Evolutionary conservation across 2,113 vertebrate species (phyloP).

Genomic region (Epinephelus fuscoguttatus): DNA sequence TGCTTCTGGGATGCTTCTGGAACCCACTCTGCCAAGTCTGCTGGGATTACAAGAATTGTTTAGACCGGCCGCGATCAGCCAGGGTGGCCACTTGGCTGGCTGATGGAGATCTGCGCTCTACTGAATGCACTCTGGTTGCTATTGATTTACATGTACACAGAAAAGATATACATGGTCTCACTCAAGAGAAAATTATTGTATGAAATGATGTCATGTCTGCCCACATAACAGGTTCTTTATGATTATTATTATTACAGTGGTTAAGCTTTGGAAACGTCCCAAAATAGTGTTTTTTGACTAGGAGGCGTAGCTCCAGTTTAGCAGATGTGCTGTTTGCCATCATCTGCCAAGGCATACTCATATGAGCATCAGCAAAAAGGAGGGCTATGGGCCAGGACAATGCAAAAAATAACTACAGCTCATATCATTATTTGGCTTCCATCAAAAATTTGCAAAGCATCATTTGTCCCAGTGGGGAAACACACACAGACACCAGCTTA

Average conservation of each 20-base stretch:
- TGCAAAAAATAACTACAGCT: slow-evolving; percentile 25
- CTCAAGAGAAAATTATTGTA: neutral
- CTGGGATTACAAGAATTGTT: too few species aligned
- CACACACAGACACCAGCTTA: slow-evolving; percentile 43
- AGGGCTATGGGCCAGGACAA: slow-evolving; percentile 14
- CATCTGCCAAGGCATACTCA: slow-evolving; percentile 42
- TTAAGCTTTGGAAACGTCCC: slow-evolving; percentile 19
- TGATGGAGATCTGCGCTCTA: neutral
- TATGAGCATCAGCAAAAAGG: slow-evolving; percentile 53
- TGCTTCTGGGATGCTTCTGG: too few species aligned
- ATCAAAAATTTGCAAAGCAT: slow-evolving; percentile 56
- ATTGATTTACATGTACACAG: neutral
- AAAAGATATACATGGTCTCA: neutral
- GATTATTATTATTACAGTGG: slow-evolving; percentile 7
- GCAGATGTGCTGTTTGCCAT: slow-evolving; percentile 55
- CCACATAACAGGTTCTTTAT: neutral
- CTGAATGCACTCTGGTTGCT: neutral
- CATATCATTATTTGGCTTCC: slow-evolving; percentile 36
- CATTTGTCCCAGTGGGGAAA: slow-evolving; percentile 50
- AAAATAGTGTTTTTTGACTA: neutral
- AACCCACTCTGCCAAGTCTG: too few species aligned
- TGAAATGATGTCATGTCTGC: neutral
- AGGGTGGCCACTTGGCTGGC: too few species aligned
- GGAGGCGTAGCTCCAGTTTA: slow-evolving; percentile 23
- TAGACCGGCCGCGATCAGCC: too few species aligned